Base-by-base conservation (phyloP, 2,113 vertebrate genomes). In the Xiphias gladius region DNA sequence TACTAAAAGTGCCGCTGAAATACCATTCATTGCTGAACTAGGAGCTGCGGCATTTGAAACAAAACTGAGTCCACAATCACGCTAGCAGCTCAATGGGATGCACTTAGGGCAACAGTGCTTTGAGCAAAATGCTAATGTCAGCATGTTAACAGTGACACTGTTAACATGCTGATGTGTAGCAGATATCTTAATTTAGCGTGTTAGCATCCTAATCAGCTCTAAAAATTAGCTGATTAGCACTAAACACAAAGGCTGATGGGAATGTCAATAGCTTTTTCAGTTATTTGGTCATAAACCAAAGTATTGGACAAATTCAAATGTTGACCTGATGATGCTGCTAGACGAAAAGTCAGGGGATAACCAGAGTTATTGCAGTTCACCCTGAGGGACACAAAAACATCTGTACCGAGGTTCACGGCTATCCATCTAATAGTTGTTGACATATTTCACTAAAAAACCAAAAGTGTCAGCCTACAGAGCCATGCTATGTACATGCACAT, bases 11-110 rank as follows among this genome's bases (percentile, higher is more conserved):
- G 54, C 32, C 14, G 22, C 5, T 54, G 32, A 75, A 82, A 20
- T 16, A 24, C 26, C 70, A 74, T 10, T 24, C 12, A 41, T 1
- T 26, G 20, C 41, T 80, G 39, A 79, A 71, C 43, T 30, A 11
- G 37, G 75, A 80, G 72, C 24, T 55, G 11, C 63, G 50, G 52
- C n/a, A 26, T 76, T 41, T 13, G 20, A 4, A 67, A 50, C 1
- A 64, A 78, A 13, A 11, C 30, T 3, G 5, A 28, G 28, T 5
- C 13, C 0, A 43, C 28, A 54, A n/a, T 32, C 4, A 46, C 28
- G n/a, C 28, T 39, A 57, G 37, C 41, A 8, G 43, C 63, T 62
- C 26, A 6, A 24, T 59, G 35, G 67, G 11, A 57, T 52, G 32
- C 30, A 37, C 11, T 48, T 4, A 7, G 24, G 7, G 26, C 30